Evolutionary conservation across 2,113 vertebrate species (phyloP).

Genomic region (Corydoras maculifer): DNA sequence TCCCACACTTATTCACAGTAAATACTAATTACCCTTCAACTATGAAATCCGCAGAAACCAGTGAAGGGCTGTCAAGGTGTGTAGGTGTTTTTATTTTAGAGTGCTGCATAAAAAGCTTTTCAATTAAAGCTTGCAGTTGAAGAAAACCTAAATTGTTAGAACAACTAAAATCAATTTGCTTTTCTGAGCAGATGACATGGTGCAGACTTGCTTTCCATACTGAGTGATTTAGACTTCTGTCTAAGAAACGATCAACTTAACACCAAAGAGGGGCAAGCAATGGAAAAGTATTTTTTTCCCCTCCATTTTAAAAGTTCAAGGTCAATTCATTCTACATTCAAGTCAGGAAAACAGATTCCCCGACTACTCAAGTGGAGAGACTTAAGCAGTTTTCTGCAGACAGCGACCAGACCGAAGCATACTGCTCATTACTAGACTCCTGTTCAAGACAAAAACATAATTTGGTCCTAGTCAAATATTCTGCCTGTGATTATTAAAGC

Average conservation of each 20-base stretch:
- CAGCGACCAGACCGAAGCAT: constrained; percentile 6
- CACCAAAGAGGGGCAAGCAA: not conserved
- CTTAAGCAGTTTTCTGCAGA: no score
- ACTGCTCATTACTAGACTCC: constrained; percentile 21
- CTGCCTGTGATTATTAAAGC: constrained; percentile 20
- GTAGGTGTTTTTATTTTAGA: constrained; percentile 35
- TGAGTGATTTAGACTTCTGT: not conserved
- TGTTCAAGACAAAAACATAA: constrained; percentile 23
- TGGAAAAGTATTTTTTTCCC: no score
- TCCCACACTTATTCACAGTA: constrained; percentile 35
- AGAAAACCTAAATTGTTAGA: not conserved
- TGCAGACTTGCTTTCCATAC: not conserved
- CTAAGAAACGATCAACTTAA: not conserved
- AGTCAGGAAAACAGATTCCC: constrained; percentile 50
- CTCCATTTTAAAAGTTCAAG: constrained; percentile 43
- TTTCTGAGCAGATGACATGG: constrained; percentile 12
- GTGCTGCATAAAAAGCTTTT: constrained; percentile 3
- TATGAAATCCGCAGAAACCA: not conserved
- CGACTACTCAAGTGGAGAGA: constrained; percentile 40
- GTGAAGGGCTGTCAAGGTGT: constrained; percentile 16
- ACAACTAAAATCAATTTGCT: not conserved
- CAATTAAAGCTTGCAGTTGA: not conserved
- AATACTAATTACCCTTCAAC: constrained; percentile 41
- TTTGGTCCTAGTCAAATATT: constrained; percentile 24
- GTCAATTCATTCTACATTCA: constrained; percentile 47